Conservation (phyloP, 2,888 invertebrate species). For the Orthosia cruda region DNA sequence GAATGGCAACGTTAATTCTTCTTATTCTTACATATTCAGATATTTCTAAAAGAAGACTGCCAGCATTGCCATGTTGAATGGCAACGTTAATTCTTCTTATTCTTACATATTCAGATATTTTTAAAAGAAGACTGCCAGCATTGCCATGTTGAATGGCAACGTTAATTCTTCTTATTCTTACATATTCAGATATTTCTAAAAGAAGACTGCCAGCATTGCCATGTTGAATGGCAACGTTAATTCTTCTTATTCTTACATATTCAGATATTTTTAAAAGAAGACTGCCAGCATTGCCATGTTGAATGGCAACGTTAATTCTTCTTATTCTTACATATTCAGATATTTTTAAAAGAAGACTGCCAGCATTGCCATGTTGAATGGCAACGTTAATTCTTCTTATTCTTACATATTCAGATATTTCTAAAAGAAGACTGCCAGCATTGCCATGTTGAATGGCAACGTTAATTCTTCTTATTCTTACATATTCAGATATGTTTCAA, state of each 20-base stretch:
- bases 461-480: not conserved
- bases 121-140: not conserved
- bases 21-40: not conserved
- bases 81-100: not conserved
- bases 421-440: not conserved
- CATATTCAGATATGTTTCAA: no score
- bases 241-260: not conserved
- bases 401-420: no score
- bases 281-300: not conserved
- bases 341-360: not conserved
- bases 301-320: not conserved
- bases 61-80: not conserved
- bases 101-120: no score
- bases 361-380: not conserved
- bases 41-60: not conserved
- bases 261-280: not conserved
- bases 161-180: not conserved
- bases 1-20: not conserved
- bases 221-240: not conserved
- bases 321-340: not conserved
- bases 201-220: not conserved
- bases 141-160: not conserved
- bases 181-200: no score
- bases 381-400: not conserved
- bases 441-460: not conserved